Percentiles rank a stretch among this genome's conserved stretches.
Evolutionary conservation across 2,888 invertebrate genomes (phyloP).

Genomic region (Andrena hattorfiana): DNA sequence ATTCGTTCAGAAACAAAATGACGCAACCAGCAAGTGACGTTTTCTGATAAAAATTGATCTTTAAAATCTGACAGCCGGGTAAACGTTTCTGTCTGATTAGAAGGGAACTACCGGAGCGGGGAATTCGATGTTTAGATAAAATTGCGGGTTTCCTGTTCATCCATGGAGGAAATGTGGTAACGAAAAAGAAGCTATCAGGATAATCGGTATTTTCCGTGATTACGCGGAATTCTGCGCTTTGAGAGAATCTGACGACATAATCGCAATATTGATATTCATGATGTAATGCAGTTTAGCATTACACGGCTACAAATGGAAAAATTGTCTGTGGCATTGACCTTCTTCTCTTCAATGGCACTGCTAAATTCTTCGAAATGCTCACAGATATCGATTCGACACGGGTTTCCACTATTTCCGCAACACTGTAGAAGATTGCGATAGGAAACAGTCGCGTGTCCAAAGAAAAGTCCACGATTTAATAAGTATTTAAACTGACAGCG

Average conservation of each 20-base stretch:
- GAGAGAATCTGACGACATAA: conserved; percentile 17
- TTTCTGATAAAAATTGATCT: too few relatives aligned
- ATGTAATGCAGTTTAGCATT: conserved; percentile 53
- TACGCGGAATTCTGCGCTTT: not conserved
- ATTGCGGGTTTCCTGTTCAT: not conserved
- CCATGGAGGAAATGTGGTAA: not conserved
- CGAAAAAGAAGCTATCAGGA: not conserved
- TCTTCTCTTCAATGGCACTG: not conserved
- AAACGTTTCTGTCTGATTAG: too few relatives aligned
- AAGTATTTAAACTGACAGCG: too few relatives aligned
- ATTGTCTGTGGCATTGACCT: conserved; percentile 44
- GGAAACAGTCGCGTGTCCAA: too few relatives aligned
- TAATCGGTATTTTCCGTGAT: not conserved
- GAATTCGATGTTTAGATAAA: not conserved
- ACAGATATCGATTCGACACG: not conserved
- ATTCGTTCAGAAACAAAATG: too few relatives aligned
- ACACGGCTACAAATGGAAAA: conserved; percentile 44
- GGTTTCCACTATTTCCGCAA: conserved; percentile 9
- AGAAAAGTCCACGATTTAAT: too few relatives aligned
- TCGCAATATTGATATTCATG: conserved; percentile 36
- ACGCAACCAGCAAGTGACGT: too few relatives aligned
- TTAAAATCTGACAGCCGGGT: too few relatives aligned
- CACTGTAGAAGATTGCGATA: not conserved
- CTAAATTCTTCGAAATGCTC: not conserved
- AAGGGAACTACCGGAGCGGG: too few relatives aligned